Percentiles rank a stretch among this genome's conserved stretches.
Evolutionary conservation across 2,113 vertebrate species (phyloP).

Genomic region (Chloroceryle aenea): DNA sequence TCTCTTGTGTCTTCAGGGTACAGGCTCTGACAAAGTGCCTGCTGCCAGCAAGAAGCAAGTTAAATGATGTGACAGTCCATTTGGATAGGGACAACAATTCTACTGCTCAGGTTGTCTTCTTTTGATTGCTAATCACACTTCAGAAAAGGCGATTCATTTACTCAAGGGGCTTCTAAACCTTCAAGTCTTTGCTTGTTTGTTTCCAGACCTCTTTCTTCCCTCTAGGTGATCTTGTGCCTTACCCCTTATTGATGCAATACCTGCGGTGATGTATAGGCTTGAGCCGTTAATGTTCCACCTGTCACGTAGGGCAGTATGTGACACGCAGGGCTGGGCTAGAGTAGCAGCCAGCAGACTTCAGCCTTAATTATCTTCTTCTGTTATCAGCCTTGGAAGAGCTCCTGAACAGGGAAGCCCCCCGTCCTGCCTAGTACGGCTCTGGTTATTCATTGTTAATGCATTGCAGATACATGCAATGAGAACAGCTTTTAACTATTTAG

Average conservation of each 20-base stretch:
- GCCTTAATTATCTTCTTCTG: background rate
- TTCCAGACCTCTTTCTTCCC: background rate
- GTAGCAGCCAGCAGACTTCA: background rate
- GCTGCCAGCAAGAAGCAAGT: constrained; percentile 23
- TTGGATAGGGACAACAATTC: background rate
- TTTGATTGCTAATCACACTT: constrained; percentile 20
- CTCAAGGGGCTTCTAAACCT: background rate
- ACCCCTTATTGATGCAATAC: background rate
- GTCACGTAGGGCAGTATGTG: background rate
- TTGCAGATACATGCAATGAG: background rate
- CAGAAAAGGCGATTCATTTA: constrained; percentile 3
- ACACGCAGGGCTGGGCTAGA: background rate
- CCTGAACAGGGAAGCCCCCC: background rate
- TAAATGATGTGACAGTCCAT: constrained; percentile 19
- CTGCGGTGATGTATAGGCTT: background rate
- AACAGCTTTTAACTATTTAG: background rate
- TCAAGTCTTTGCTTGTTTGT: background rate
- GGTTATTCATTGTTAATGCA: background rate
- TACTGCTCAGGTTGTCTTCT: background rate
- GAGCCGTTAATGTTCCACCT: background rate
- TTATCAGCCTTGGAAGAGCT: background rate
- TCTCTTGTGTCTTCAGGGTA: background rate
- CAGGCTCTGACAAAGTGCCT: constrained; percentile 19
- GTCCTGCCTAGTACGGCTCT: background rate
- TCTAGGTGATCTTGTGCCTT: background rate